Percentiles rank a stretch among this genome's conserved stretches.
phyloP scores from a whole-genome alignment of 2,797 vertebrate genomes.

The Neostethus bicornis region DNA sequence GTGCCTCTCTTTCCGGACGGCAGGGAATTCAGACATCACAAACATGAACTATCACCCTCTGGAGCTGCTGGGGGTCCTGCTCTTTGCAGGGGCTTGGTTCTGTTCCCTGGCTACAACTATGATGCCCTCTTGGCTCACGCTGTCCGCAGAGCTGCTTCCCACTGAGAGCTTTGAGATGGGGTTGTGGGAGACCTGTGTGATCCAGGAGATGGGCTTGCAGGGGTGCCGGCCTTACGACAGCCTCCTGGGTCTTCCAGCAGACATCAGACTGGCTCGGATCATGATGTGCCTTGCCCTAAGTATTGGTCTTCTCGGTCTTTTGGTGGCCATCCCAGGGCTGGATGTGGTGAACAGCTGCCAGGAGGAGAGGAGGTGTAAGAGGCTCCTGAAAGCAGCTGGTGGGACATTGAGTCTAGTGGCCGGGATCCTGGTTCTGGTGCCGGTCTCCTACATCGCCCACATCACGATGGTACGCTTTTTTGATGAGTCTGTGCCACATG shows the following conservation, averaged over 20 bases:
- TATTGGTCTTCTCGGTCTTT: conserved; percentile 50
- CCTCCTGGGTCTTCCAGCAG: conserved; percentile 59
- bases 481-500: conserved; percentile 57
- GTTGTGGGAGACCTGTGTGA: conserved; percentile 73
- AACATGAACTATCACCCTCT: conserved; percentile 38
- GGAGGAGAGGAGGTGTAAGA: conserved; percentile 54
- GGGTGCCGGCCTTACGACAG: conserved; percentile 63
- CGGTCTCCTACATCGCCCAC: conserved; percentile 70
- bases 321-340: conserved; percentile 63
- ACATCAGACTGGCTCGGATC: conserved; percentile 68
- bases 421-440: conserved; percentile 61
- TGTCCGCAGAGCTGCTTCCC: conserved; percentile 72
- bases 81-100: conserved; percentile 64
- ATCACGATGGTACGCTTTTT: conserved; percentile 65
- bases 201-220: conserved; percentile 61
- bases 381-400: conserved; percentile 47
- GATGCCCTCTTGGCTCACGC: conserved; percentile 72
- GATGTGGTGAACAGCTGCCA: conserved; percentile 62
- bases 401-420: conserved; percentile 48
- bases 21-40: conserved; percentile 45
- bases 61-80: conserved; percentile 67
- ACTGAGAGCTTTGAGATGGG: conserved; percentile 72
- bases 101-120: conserved; percentile 72
- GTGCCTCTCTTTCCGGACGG: neutral
- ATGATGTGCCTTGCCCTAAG: conserved; percentile 57